These are phyloP conservation scores for Dromococcyx pavoninus DNA, from an alignment of 2,797 vertebrate species.

Conservation along the genomic window DNA sequence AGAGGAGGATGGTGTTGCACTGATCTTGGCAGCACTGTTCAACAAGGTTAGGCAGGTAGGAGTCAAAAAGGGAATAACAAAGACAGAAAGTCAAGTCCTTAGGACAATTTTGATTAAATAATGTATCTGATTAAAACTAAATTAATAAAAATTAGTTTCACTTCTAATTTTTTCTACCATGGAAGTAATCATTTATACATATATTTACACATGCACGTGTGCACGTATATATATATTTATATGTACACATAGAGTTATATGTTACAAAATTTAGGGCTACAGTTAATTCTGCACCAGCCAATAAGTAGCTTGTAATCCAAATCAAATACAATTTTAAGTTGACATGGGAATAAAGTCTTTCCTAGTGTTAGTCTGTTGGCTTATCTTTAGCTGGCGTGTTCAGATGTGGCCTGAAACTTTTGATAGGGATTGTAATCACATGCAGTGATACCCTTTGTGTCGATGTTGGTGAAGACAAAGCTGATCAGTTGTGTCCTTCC, in stretches of 20 bases:
- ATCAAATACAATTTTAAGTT: background rate
- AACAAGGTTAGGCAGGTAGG: background rate
- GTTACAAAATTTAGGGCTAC: background rate
- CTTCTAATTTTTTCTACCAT: background rate
- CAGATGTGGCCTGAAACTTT: slow-evolving; percentile 48
- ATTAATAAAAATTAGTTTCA: background rate
- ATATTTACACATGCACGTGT: background rate
- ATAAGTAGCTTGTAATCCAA: slow-evolving; percentile 32
- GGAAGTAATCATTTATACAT: background rate
- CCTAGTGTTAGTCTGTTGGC: background rate
- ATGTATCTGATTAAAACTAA: background rate
- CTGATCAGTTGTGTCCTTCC: slow-evolving; percentile 41
- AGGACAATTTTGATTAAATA: background rate
- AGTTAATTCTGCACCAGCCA: background rate
- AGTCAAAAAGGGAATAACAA: background rate
- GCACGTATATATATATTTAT: background rate
- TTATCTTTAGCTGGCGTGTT: slow-evolving; percentile 19
- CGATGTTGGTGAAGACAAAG: slow-evolving; percentile 27
- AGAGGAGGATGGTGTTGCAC: background rate
- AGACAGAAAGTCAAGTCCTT: background rate
- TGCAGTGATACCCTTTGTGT: background rate
- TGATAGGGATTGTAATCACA: slow-evolving; percentile 24
- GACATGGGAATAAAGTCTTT: background rate
- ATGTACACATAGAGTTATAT: background rate
- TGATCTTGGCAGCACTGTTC: background rate